Evolutionary conservation across 1,140 invertebrate genomes (phyloP).

Genomic region (Drosophila nikananu): DNA sequence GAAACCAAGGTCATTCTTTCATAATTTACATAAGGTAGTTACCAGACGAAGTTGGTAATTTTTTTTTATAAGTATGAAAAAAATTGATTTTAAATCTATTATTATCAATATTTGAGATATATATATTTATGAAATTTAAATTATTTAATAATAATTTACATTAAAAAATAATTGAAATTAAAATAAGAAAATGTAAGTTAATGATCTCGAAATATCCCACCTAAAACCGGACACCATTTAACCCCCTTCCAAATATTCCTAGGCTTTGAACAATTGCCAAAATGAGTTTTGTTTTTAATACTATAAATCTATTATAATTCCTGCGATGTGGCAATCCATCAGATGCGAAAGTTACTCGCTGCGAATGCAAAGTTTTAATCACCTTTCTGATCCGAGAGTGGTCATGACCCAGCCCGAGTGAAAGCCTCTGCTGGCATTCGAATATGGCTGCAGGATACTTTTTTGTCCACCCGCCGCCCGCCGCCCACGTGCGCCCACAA

Average conservation of each 20-base stretch:
- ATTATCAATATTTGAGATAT: too few species aligned
- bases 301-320: conserved; percentile 4
- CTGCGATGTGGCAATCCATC: conserved; percentile 11
- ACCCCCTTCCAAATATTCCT: background rate
- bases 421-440: conserved; percentile 50
- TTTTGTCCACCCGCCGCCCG: conserved; percentile 31
- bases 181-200: background rate
- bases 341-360: background rate
- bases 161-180: too few species aligned
- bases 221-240: background rate
- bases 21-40: background rate
- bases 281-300: conserved; percentile 7
- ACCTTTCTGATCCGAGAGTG: conserved; percentile 46
- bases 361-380: conserved; percentile 44
- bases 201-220: background rate
- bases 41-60: background rate
- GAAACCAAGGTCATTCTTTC: background rate
- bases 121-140: too few species aligned
- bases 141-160: too few species aligned
- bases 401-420: conserved; percentile 26
- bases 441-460: conserved; percentile 76
- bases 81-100: too few species aligned
- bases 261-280: background rate
- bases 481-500: conserved; percentile 30
- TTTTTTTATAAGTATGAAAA: too few species aligned